These are phyloP conservation scores for Notolabrus celidotus DNA, from an alignment of 2,797 vertebrate species.

Conservation along the genomic window DNA sequence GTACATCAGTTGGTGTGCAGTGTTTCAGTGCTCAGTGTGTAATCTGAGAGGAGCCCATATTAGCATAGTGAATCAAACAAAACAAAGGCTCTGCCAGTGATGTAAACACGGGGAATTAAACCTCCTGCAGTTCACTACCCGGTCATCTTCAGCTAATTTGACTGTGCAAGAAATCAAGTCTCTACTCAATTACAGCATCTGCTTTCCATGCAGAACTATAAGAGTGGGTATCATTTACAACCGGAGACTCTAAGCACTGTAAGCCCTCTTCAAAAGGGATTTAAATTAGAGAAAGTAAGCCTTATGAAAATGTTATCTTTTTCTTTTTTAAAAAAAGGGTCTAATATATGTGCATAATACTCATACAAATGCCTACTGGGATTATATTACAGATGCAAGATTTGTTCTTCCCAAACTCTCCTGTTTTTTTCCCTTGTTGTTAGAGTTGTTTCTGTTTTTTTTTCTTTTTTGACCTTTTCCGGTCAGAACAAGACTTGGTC, in stretches of 20 bases:
- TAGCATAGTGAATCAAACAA: conserved; percentile 82
- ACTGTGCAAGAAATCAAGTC: conserved; percentile 71
- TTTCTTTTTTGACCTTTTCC: conserved; percentile 57
- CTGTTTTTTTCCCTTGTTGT: conserved; percentile 24
- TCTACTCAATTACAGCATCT: conserved; percentile 76
- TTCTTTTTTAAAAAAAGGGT: conserved; percentile 28
- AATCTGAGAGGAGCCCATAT: conserved; percentile 73
- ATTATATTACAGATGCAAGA: conserved; percentile 68
- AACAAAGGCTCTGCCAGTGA: conserved; percentile 76
- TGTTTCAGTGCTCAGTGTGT: conserved; percentile 60
- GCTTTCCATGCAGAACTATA: conserved; percentile 60
- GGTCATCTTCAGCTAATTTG: conserved; percentile 79
- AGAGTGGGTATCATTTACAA: conserved; percentile 57
- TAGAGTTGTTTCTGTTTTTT: conserved; percentile 39
- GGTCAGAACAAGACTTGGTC: conserved; percentile 57
- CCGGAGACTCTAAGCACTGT: conserved; percentile 24
- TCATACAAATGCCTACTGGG: conserved; percentile 56
- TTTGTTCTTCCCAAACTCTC: conserved; percentile 56
- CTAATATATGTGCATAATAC: conserved; percentile 68
- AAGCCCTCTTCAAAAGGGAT: conserved; percentile 60
- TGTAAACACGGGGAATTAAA: conserved; percentile 81
- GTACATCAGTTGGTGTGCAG: conserved; percentile 44
- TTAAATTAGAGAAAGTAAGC: conserved; percentile 49
- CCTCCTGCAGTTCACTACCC: conserved; percentile 77
- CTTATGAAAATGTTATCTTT: conserved; percentile 51